Conservation (phyloP, 2,113 vertebrate species). For the Raja brachyura region DNA sequence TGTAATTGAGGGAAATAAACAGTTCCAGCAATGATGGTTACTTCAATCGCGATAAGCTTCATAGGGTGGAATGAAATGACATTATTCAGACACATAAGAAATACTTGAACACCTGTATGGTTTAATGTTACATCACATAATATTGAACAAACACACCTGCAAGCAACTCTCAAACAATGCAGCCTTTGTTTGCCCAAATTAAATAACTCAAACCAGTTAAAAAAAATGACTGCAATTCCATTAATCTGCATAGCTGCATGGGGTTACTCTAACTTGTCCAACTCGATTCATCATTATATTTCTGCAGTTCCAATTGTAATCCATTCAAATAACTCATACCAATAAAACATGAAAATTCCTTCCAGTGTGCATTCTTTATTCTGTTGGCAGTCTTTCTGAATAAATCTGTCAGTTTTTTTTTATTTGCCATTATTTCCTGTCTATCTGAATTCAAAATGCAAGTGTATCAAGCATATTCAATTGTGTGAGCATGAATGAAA, state of each 20-base stretch:
- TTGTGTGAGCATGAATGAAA: background rate
- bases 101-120: slow-evolving; percentile 29
- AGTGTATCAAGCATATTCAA: background rate
- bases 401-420: slow-evolving; percentile 10
- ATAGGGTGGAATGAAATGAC: background rate
- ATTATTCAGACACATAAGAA: background rate
- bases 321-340: background rate
- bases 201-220: slow-evolving; percentile 16
- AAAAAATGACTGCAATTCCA: background rate
- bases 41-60: background rate
- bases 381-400: background rate
- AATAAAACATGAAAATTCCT: slow-evolving; percentile 22
- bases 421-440: background rate
- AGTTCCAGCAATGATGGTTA: background rate
- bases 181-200: slow-evolving; percentile 20
- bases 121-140: slow-evolving; percentile 1
- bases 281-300: slow-evolving; percentile 25
- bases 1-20: background rate
- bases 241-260: slow-evolving; percentile 1
- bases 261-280: slow-evolving; percentile 27
- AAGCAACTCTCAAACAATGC: background rate
- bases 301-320: background rate
- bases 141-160: slow-evolving; percentile 1
- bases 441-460: background rate
- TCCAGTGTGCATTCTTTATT: background rate